Evolutionary conservation across 2,113 vertebrate genomes (phyloP).

Genomic region (Eurystomus gularis): DNA sequence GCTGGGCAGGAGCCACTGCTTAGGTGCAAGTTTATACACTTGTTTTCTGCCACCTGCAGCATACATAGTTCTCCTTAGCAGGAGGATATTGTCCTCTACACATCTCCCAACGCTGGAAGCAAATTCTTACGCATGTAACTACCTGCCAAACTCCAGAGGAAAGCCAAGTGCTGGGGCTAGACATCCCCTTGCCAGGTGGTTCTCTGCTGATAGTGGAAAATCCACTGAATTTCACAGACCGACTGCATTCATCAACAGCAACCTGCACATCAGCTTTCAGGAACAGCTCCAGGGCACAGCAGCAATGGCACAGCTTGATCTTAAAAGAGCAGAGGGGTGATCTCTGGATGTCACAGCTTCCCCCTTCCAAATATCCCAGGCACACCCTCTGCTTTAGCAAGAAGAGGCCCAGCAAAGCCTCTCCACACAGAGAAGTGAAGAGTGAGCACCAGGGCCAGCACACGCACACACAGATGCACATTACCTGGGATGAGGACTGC

Average conservation of each 20-base stretch:
- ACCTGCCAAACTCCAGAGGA: background rate
- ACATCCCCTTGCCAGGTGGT: background rate
- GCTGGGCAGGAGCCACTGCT: background rate
- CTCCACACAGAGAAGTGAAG: background rate
- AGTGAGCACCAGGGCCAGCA: conserved; percentile 43
- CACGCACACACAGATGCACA: conserved; percentile 32
- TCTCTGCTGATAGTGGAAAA: background rate
- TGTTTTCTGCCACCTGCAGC: background rate
- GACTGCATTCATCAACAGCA: background rate
- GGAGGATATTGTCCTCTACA: background rate
- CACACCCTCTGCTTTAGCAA: conserved; percentile 23
- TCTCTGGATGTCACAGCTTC: background rate
- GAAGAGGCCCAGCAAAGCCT: conserved; percentile 37
- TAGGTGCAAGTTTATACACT: background rate
- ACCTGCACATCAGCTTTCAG: conserved; percentile 1
- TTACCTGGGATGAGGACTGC: conserved; percentile 88
- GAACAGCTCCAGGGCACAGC: background rate
- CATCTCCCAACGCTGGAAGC: background rate
- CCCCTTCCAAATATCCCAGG: background rate
- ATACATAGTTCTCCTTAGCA: background rate
- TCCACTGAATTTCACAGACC: background rate
- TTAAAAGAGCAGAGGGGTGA: background rate
- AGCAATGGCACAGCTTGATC: background rate
- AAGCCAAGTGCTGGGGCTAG: background rate
- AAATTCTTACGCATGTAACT: background rate